Conservation (phyloP, 2,888 invertebrate species). For the Cerastis leucographa region DNA sequence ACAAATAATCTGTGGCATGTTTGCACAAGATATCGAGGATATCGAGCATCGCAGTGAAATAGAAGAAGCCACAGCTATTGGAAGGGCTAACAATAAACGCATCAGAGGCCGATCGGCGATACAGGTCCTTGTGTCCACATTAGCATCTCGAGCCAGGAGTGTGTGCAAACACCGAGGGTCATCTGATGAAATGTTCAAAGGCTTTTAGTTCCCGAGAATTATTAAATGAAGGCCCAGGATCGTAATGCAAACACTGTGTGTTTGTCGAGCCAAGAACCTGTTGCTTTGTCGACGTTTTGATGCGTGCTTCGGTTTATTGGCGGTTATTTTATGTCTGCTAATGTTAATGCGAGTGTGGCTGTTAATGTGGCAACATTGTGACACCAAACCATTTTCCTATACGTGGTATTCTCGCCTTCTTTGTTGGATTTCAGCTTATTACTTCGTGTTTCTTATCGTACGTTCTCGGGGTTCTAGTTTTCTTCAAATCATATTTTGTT, state of each 20-base stretch:
- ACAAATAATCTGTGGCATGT: constrained; percentile 73
- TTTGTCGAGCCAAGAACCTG: constrained; percentile 89
- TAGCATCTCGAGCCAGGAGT: constrained; percentile 90
- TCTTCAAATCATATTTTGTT: constrained; percentile 59
- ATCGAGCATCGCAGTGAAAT: constrained; percentile 85
- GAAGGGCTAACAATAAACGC: constrained; percentile 87
- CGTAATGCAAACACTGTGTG: constrained; percentile 89
- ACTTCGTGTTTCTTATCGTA: constrained; percentile 39
- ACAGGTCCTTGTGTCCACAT: constrained; percentile 91
- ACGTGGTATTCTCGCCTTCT: constrained; percentile 57
- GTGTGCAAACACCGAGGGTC: constrained; percentile 90
- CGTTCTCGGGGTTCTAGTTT: constrained; percentile 16
- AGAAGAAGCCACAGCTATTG: constrained; percentile 84
- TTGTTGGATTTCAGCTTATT: constrained; percentile 68
- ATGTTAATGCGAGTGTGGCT: constrained; percentile 86
- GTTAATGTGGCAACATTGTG: constrained; percentile 87
- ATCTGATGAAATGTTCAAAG: constrained; percentile 91
- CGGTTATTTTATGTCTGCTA: constrained; percentile 89
- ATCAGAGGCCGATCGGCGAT: constrained; percentile 89
- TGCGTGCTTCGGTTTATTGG: constrained; percentile 89
- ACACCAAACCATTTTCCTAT: constrained; percentile 67
- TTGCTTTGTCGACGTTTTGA: constrained; percentile 89
- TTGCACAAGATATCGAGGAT: constrained; percentile 82
- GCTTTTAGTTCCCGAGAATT: constrained; percentile 91
- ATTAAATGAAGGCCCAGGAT: constrained; percentile 91